These are phyloP conservation scores for Limnothrissa miodon DNA, from an alignment of 2,113 vertebrate genomes.

Conservation along the genomic window DNA sequence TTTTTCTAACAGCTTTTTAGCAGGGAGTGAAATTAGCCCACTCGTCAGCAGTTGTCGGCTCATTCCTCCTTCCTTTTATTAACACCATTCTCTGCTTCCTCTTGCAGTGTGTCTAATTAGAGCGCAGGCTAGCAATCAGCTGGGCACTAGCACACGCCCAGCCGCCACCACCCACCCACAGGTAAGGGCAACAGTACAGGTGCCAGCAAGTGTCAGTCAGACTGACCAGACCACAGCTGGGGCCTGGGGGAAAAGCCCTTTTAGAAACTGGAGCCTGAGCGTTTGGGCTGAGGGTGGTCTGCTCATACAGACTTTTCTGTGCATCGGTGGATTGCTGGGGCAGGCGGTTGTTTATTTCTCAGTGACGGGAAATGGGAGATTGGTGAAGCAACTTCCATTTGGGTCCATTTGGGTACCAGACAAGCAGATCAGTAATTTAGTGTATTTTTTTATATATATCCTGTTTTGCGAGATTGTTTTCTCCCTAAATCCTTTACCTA, in stretches of 20 bases:
- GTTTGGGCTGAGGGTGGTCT: not conserved
- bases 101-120: not conserved
- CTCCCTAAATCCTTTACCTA: no score
- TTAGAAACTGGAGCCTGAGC: not conserved
- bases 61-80: not conserved
- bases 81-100: not conserved
- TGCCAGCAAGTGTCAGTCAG: not conserved
- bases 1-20: not conserved
- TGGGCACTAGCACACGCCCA: not conserved
- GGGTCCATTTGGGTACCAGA: not conserved
- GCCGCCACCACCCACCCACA: not conserved
- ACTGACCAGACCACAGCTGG: constrained; percentile 11
- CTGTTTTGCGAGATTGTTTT: no score
- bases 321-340: no score
- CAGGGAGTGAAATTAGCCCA: not conserved
- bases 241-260: not conserved
- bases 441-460: not conserved
- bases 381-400: no score
- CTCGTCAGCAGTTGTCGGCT: no score
- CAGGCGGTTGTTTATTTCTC: no score
- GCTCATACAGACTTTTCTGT: not conserved
- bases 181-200: not conserved
- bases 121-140: not conserved
- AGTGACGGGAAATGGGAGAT: no score
- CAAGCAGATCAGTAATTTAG: not conserved